phyloP scores from a whole-genome alignment of 2,888 invertebrate genomes.

The Loripinus fragilis region DNA sequence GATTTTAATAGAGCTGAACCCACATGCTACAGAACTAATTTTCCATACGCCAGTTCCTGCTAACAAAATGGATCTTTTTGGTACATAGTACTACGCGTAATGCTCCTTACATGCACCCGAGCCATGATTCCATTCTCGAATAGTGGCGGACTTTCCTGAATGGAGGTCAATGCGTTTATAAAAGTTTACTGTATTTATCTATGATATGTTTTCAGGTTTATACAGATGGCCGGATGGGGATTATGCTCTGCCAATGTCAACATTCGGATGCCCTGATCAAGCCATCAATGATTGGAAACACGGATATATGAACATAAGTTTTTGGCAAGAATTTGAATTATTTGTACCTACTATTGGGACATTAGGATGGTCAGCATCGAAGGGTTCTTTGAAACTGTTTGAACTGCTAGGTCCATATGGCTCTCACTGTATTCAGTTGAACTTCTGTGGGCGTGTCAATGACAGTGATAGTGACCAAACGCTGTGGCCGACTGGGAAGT shows the following conservation, averaged over 20 bases:
- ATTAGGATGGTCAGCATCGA: neutral
- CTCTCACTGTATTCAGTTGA: neutral
- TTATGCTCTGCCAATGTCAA: constrained; percentile 39
- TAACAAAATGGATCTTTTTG: too few species aligned
- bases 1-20: too few species aligned
- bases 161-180: too few species aligned
- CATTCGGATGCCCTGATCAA: constrained; percentile 54
- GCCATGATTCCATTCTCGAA: too few species aligned
- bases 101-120: too few species aligned
- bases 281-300: constrained; percentile 32
- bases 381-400: neutral
- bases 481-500: neutral
- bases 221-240: constrained; percentile 36
- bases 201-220: neutral
- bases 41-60: too few species aligned
- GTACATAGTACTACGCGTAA: too few species aligned
- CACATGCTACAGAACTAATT: too few species aligned
- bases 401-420: constrained; percentile 2
- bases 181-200: too few species aligned
- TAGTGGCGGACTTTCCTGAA: too few species aligned
- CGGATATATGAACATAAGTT: neutral
- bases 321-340: neutral
- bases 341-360: neutral
- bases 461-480: neutral
- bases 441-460: neutral